Conservation (phyloP, 2,888 invertebrate genomes). For the Hipparchia sbordonii region DNA sequence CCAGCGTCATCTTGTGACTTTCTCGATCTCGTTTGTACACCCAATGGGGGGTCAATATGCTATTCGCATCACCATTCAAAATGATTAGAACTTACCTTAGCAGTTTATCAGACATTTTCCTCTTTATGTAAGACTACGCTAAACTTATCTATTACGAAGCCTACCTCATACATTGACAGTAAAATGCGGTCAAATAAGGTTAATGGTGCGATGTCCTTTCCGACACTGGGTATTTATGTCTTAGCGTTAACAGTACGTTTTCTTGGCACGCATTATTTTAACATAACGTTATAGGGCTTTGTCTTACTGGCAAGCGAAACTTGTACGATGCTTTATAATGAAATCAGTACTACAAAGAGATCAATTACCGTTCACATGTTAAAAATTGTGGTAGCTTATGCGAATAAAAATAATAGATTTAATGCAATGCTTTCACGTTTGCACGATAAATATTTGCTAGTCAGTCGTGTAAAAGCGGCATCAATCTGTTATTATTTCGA, state of each 20-base stretch:
- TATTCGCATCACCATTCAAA: too few relatives aligned
- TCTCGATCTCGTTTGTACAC: too few relatives aligned
- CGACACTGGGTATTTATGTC: conserved; percentile 27
- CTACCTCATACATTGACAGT: conserved; percentile 18
- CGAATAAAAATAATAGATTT: too few relatives aligned
- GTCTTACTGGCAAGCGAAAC: conserved; percentile 1
- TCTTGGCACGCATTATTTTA: conserved; percentile 34
- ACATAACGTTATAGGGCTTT: conserved; percentile 18
- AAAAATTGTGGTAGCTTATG: too few relatives aligned
- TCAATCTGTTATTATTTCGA: too few relatives aligned
- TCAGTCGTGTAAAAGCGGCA: too few relatives aligned
- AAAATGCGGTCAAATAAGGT: conserved; percentile 33
- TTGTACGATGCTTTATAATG: background rate
- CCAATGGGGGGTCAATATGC: too few relatives aligned
- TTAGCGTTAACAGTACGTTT: conserved; percentile 23
- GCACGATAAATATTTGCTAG: too few relatives aligned
- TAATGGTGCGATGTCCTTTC: conserved; percentile 31
- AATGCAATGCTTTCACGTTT: too few relatives aligned
- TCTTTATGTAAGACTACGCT: background rate
- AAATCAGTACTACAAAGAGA: too few relatives aligned
- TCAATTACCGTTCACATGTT: too few relatives aligned
- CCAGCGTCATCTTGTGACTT: too few relatives aligned
- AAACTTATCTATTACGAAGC: conserved; percentile 4
- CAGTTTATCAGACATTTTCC: background rate
- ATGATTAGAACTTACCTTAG: background rate